Percentiles rank a stretch among this genome's conserved stretches.
These are phyloP conservation scores for Oxycera nigricornis DNA, from an alignment of 2,888 invertebrate genomes.

Conservation along the genomic window DNA sequence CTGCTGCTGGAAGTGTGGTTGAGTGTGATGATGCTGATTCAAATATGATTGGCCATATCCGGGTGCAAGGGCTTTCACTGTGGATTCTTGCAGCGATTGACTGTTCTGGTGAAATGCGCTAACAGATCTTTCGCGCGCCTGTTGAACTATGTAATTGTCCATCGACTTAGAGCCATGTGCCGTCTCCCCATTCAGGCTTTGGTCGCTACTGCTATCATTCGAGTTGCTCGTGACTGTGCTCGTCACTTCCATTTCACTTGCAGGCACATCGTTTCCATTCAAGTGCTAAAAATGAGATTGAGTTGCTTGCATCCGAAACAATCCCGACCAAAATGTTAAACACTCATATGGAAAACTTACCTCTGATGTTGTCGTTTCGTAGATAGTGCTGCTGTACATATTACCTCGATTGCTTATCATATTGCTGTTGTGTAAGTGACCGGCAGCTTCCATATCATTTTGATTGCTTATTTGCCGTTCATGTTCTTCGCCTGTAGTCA, in stretches of 20 bases:
- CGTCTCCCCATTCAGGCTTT: constrained; percentile 35
- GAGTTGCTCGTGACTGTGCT: constrained; percentile 62
- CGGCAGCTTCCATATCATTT: neutral
- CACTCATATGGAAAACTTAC: too few species aligned
- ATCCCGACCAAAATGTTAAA: too few species aligned
- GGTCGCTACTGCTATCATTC: constrained; percentile 44
- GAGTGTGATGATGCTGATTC: neutral
- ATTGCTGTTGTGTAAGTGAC: neutral
- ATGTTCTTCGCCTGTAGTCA: neutral
- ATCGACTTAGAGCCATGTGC: neutral
- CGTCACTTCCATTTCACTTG: constrained; percentile 68
- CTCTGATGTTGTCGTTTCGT: neutral
- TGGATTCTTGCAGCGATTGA: neutral
- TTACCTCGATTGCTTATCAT: neutral
- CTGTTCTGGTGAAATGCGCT: neutral
- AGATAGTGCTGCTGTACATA: neutral
- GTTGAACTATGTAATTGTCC: constrained; percentile 8
- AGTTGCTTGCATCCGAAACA: too few species aligned
- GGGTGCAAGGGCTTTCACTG: neutral
- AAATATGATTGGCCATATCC: neutral
- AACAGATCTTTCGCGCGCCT: neutral
- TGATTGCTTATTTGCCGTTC: neutral
- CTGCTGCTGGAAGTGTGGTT: neutral
- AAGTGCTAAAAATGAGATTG: too few species aligned
- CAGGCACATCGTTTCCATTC: constrained; percentile 40